phyloP scores from a whole-genome alignment of 1,140 invertebrate species.

The Nixonia krombeini region DNA sequence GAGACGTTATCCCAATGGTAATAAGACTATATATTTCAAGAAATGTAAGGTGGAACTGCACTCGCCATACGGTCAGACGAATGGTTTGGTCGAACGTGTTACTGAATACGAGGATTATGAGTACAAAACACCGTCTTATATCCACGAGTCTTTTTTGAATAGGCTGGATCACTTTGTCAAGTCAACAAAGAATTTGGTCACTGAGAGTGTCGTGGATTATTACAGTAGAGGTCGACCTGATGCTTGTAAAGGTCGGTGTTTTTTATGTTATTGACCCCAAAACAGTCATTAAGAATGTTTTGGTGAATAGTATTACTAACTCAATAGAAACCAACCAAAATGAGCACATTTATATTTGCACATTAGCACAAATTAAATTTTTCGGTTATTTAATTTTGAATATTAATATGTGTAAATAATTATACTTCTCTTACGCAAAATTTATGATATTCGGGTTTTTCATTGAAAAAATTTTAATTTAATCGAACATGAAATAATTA shows the following conservation, averaged over 20 bases:
- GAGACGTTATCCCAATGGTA: constrained; percentile 80
- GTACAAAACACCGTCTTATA: constrained; percentile 73
- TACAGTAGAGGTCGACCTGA: constrained; percentile 80
- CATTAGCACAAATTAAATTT: too few relatives aligned
- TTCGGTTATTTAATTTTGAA: too few relatives aligned
- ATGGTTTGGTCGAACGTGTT: constrained; percentile 80
- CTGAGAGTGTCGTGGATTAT: constrained; percentile 75
- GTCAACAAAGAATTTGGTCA: constrained; percentile 74
- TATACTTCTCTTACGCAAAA: too few relatives aligned
- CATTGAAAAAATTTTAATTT: neutral
- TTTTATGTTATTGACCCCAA: too few relatives aligned
- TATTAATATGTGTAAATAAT: too few relatives aligned
- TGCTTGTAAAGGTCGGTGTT: constrained; percentile 75
- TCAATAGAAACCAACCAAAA: too few relatives aligned
- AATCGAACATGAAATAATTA: neutral
- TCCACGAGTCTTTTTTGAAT: constrained; percentile 81
- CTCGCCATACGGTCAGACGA: constrained; percentile 80
- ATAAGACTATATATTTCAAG: constrained; percentile 82
- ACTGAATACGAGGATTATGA: constrained; percentile 80
- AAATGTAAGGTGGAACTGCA: constrained; percentile 83
- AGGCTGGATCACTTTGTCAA: constrained; percentile 78
- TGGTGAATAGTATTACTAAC: too few relatives aligned
- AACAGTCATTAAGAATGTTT: too few relatives aligned
- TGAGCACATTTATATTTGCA: too few relatives aligned
- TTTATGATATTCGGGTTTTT: too few relatives aligned